Base-by-base conservation (phyloP, 2,888 invertebrate species). In the Micropterix aruncella region DNA sequence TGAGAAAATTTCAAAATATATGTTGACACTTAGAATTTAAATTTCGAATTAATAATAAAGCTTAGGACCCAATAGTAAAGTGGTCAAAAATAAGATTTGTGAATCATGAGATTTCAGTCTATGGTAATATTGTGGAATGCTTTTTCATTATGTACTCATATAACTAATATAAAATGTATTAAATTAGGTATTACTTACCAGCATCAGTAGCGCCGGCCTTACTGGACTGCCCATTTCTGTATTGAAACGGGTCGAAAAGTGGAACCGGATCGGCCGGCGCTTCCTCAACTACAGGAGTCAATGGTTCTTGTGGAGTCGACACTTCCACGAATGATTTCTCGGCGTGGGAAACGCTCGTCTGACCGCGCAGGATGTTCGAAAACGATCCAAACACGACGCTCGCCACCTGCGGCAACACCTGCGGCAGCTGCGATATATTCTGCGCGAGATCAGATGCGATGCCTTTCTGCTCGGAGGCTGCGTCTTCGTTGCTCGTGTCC, bases 371-470 rank as follows among this genome's bases (percentile, higher is more conserved):
- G 61, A 74, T 74, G 52, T 64, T 74, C 0, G 75, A 73, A 50
- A 76, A 75, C 0, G 79, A 78, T 19, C 75, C 77, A 50, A 80
- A 75, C 0, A 80, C 79, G 7, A 75, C 77, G 40, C 77, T 75
- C 0, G 79, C 75, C 2, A 77, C 72, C 43, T 75, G 70, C 0
- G 77, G 77, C 47, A 77, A 50, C 1, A 77, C 75, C 1, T 73
- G 65, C 0, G 77, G 77, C 18, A 77, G 54, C 27, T 77, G 77
- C 0, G 77, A 75, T 39, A 71, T 67, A 45, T 71, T 71, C 55
- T 70, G 70, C 0, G 70, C 70, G n/a, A 71, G 65, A 54, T 70
- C 70, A 0, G 70, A 62, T 0, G 70, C 67, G 2, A 70, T 38
- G 51, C 70, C 66, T 3, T 68, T 64, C 41, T 61, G 63, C 0